Evolutionary conservation across 2,113 vertebrate genomes (phyloP), one percentile per base, ranked within the genome.

Genomic region (Rhabdornis inornatus): DNA sequence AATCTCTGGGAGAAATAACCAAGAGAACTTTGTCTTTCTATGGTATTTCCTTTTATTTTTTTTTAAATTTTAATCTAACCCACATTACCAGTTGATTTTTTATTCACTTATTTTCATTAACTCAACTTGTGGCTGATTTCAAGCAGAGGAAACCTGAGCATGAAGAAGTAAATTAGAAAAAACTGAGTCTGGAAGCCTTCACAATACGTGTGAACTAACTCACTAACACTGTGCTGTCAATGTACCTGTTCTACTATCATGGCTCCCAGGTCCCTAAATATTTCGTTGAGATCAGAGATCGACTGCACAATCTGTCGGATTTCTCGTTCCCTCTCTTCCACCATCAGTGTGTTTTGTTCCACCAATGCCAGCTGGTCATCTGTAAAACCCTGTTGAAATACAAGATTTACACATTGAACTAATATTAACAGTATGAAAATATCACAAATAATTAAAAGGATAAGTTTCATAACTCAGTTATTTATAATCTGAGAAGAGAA

Each of bases 201-300:
- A 40, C 3, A 15, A 23, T 13, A 19, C 13, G 3, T 13, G 30
- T n/a, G n/a, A n/a, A n/a, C n/a, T n/a, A n/a, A n/a, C 52, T 53
- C 39, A 21, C 50, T n/a, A 31, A 20, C 30, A n/a, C 55, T 42
- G 35, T 35, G 33, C 49, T 70, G 56, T 13, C 33, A 17, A 75
- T 61, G 42, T 89, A 99, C 99, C 99, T 99, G 99, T 90, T 99
- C 99, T 72, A 99, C 99, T 84, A 99, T 98, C 99, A 99, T 99
- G n/a, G 98, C 97, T 60, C 98, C 99, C 83, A 99, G 97, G 90
- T 99, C 99, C 78, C 99, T 96, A 89, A 99, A 99, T 92, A 99
- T 98, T 71, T 99, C 99, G 53, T 99, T 99, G 83, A 99, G 98
- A 97, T 99, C 99, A 0, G 99, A 99, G 96, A 99, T 99, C 49